These are phyloP conservation scores for Prunella strophiata DNA, from an alignment of 2,797 vertebrate genomes.

Conservation along the genomic window DNA sequence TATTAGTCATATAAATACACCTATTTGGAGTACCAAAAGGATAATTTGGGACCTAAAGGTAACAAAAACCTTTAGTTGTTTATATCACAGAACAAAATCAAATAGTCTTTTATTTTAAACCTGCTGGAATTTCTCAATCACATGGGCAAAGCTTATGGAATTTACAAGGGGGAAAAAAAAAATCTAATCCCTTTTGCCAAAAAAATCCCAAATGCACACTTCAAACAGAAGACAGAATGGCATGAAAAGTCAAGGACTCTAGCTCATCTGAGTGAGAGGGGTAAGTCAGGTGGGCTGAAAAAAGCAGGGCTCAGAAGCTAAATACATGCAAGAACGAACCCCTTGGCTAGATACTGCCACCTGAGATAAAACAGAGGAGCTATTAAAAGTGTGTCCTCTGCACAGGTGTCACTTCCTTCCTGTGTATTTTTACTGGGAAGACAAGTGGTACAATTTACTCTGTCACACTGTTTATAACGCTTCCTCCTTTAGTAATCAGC, in stretches of 20 bases:
- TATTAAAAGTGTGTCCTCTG: background rate
- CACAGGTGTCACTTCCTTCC: background rate
- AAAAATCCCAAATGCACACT: background rate
- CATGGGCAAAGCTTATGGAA: background rate
- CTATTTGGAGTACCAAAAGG: background rate
- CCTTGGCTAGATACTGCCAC: accelerated
- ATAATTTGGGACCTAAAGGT: background rate
- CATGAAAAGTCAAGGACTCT: background rate
- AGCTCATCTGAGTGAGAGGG: background rate
- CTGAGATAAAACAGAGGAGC: background rate
- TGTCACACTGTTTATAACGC: background rate
- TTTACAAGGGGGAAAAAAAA: background rate
- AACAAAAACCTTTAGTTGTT: background rate
- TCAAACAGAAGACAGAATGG: background rate
- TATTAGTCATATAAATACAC: background rate
- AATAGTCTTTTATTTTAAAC: background rate
- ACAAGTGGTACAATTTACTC: background rate
- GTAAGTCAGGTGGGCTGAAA: background rate
- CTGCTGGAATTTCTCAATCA: background rate
- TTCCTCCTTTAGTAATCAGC: background rate
- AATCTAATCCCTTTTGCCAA: accelerated
- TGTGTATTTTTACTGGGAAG: background rate
- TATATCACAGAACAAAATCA: background rate
- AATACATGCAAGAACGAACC: background rate
- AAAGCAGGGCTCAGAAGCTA: background rate